These are phyloP conservation scores for Drepana arcuata DNA, from an alignment of 1,140 invertebrate species.

Conservation along the genomic window DNA sequence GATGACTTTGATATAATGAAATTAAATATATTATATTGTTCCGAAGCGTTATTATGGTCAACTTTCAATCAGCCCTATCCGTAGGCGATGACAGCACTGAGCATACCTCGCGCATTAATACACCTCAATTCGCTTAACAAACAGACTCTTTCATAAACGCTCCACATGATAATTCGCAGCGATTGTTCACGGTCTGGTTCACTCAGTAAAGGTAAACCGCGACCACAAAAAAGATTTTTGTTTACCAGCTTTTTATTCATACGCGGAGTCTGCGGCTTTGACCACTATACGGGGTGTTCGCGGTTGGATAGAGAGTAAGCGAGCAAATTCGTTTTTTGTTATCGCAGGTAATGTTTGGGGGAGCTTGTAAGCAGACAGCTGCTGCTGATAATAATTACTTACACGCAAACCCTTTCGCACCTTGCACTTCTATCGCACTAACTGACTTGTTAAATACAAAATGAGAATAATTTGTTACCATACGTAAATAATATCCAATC, in stretches of 20 bases:
- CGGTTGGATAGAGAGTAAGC: constrained; percentile 20
- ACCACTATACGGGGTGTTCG: constrained; percentile 39
- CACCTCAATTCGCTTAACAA: constrained; percentile 46
- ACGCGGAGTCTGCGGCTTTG: constrained; percentile 37
- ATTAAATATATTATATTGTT: neutral
- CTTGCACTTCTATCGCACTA: constrained; percentile 41
- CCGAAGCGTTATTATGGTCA: constrained; percentile 34
- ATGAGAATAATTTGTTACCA: no score
- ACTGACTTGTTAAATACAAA: no score
- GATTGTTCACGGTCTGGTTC: constrained; percentile 63
- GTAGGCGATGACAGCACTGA: constrained; percentile 32
- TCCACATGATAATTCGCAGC: constrained; percentile 56
- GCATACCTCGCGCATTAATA: constrained; percentile 34
- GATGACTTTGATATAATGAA: neutral
- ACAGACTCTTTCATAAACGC: constrained; percentile 55
- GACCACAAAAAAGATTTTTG: constrained; percentile 60
- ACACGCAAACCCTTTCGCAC: constrained; percentile 62
- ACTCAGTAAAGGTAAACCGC: constrained; percentile 56
- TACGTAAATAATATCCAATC: no score
- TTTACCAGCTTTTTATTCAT: constrained; percentile 50
- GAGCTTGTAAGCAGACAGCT: constrained; percentile 46
- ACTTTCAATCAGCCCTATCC: constrained; percentile 49
- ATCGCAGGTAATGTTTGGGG: constrained; percentile 45
- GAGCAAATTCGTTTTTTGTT: constrained; percentile 42
- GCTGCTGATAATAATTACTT: constrained; percentile 56